These are phyloP conservation scores for Scartelaos histophorus DNA, from an alignment of 2,113 vertebrate species.

Conservation along the genomic window DNA sequence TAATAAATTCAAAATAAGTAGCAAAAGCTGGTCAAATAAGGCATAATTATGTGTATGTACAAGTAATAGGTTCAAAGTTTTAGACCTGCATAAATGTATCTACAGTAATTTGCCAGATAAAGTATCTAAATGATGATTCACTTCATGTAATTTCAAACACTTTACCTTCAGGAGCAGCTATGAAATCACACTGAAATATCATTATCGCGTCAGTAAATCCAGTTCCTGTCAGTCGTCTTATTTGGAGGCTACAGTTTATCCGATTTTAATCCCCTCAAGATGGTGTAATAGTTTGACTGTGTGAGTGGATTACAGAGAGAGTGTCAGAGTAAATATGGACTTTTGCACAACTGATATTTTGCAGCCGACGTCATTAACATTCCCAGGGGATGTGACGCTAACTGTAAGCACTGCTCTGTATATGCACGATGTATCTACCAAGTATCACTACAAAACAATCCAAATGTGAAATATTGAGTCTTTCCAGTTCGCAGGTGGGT, in stretches of 20 bases:
- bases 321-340: not conserved
- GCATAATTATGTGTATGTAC: too few relatives aligned
- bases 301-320: not conserved
- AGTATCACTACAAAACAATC: not conserved
- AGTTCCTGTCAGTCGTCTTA: conserved; percentile 19
- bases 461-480: conserved; percentile 1
- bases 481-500: conserved; percentile 46
- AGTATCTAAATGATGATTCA: too few relatives aligned
- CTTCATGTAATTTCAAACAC: not conserved
- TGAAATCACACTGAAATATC: not conserved
- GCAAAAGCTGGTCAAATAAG: too few relatives aligned
- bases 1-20: too few relatives aligned
- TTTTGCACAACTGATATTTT: not conserved
- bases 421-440: too few relatives aligned
- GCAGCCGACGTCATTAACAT: too few relatives aligned
- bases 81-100: too few relatives aligned
- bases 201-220: conserved; percentile 21
- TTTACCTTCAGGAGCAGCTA: not conserved
- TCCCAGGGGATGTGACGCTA: too few relatives aligned
- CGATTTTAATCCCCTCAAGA: conserved; percentile 16
- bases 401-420: too few relatives aligned
- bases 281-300: conserved; percentile 15
- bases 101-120: too few relatives aligned
- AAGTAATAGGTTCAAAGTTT: too few relatives aligned
- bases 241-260: conserved; percentile 10